Evolutionary conservation across 1,140 invertebrate genomes (phyloP).

Genomic region (Drosophila malerkotliana): DNA sequence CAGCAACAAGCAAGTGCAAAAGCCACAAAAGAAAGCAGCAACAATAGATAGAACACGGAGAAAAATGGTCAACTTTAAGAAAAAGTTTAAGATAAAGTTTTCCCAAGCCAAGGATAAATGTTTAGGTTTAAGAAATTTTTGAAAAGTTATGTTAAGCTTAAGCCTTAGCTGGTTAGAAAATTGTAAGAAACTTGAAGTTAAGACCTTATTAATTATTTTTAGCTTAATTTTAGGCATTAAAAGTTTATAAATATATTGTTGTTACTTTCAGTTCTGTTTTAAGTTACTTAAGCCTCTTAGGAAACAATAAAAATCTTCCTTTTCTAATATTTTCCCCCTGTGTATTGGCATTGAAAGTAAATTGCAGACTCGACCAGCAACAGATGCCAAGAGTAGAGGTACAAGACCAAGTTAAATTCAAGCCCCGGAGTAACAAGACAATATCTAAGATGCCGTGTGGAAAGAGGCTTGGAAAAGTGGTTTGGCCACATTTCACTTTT

Average conservation of each 20-base stretch:
- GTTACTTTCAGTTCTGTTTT: too few relatives aligned
- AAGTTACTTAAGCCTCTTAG: not conserved
- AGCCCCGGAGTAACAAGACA: slow-evolving; percentile 8
- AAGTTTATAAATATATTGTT: too few relatives aligned
- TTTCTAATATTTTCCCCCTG: not conserved
- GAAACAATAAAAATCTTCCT: not conserved
- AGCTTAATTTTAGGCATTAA: too few relatives aligned
- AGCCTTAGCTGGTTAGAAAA: too few relatives aligned
- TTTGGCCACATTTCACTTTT: slow-evolving; percentile 78
- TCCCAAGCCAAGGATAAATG: not conserved
- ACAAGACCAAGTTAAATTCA: slow-evolving; percentile 47
- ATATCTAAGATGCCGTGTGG: slow-evolving; percentile 10
- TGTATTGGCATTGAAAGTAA: slow-evolving; percentile 77
- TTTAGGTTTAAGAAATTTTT: not conserved
- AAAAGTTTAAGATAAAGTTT: not conserved
- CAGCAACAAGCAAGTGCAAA: slow-evolving; percentile 56
- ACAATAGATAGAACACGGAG: slow-evolving; percentile 18
- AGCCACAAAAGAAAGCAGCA: slow-evolving; percentile 60
- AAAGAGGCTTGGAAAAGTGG: slow-evolving; percentile 58
- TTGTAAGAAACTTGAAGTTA: too few relatives aligned
- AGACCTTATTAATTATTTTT: too few relatives aligned
- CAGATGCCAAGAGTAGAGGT: slow-evolving; percentile 18
- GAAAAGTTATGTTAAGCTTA: too few relatives aligned
- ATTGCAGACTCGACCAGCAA: slow-evolving; percentile 64
- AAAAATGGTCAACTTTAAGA: not conserved